phyloP scores from a whole-genome alignment of 2,888 invertebrate genomes.

The Polietes domitor region DNA sequence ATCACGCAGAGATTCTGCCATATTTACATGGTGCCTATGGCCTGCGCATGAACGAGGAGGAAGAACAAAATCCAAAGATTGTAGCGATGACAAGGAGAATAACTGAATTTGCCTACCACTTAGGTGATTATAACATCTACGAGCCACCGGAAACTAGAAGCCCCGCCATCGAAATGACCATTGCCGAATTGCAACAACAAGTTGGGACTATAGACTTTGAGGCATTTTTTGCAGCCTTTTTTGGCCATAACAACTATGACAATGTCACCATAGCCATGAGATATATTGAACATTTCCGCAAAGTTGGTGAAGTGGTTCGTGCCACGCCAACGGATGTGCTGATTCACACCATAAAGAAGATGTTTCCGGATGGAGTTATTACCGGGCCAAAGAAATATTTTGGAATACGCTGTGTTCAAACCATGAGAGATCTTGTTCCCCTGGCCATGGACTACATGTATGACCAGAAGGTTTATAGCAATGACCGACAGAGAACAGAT shows the following conservation, averaged over 20 bases:
- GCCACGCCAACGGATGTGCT: conserved; percentile 39
- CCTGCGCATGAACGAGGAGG: conserved; percentile 37
- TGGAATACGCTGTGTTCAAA: conserved; percentile 70
- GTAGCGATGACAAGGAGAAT: conserved; percentile 46
- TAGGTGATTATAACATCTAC: conserved; percentile 43
- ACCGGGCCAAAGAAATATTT: conserved; percentile 54
- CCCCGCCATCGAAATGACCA: conserved; percentile 49
- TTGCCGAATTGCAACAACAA: conserved; percentile 55
- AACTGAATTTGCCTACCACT: conserved; percentile 33
- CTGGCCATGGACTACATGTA: conserved; percentile 74
- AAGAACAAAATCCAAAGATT: background rate
- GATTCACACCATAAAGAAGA: conserved; percentile 60
- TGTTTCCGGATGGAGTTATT: conserved; percentile 67
- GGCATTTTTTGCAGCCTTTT: conserved; percentile 38
- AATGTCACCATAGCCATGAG: background rate
- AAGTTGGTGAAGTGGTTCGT: conserved; percentile 61
- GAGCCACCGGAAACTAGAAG: conserved; percentile 37
- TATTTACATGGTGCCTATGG: conserved; percentile 43
- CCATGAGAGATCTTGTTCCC: conserved; percentile 74
- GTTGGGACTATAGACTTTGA: conserved; percentile 30
- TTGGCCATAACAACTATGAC: background rate
- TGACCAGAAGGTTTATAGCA: conserved; percentile 70
- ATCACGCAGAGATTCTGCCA: conserved; percentile 65
- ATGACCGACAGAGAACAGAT: conserved; percentile 69
- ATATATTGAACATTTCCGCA: conserved; percentile 61